Evolutionary conservation across 2,888 invertebrate species (phyloP).

Genomic region (Pyralis farinalis): DNA sequence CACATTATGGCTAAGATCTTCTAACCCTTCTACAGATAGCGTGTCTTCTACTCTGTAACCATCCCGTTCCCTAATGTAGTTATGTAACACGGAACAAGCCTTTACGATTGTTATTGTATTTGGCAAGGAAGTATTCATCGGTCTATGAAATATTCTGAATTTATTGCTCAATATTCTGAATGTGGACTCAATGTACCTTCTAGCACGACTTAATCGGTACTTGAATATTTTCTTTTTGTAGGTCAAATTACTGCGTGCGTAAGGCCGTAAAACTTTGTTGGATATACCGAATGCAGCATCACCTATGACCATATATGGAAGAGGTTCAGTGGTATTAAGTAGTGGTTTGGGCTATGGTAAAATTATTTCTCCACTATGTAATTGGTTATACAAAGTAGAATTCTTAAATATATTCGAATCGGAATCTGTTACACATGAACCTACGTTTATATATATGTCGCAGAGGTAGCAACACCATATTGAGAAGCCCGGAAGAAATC

Average conservation of each 20-base stretch:
- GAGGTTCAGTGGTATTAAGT: constrained; percentile 8
- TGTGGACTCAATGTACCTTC: too few relatives aligned
- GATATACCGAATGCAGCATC: constrained; percentile 7
- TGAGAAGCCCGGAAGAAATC: too few relatives aligned
- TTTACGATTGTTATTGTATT: not conserved
- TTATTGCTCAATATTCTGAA: not conserved
- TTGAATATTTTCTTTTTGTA: not conserved
- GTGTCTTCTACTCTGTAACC: not conserved
- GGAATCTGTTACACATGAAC: too few relatives aligned
- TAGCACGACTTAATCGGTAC: too few relatives aligned
- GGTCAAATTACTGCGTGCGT: not conserved
- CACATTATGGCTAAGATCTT: too few relatives aligned
- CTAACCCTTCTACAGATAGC: not conserved
- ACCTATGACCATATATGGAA: constrained; percentile 9
- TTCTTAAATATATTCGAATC: too few relatives aligned
- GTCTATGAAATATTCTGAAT: not conserved
- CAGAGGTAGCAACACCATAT: too few relatives aligned
- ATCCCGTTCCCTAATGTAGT: not conserved
- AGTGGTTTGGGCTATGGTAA: constrained; percentile 11
- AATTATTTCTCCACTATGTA: constrained; percentile 5
- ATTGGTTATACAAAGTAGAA: too few relatives aligned
- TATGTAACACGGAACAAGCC: constrained; percentile 1
- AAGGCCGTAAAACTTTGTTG: constrained; percentile 1
- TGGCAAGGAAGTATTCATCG: not conserved
- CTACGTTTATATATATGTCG: too few relatives aligned